These are phyloP conservation scores for Gallinago jamesoni DNA, from an alignment of 2,113 vertebrate genomes.

Conservation along the genomic window DNA sequence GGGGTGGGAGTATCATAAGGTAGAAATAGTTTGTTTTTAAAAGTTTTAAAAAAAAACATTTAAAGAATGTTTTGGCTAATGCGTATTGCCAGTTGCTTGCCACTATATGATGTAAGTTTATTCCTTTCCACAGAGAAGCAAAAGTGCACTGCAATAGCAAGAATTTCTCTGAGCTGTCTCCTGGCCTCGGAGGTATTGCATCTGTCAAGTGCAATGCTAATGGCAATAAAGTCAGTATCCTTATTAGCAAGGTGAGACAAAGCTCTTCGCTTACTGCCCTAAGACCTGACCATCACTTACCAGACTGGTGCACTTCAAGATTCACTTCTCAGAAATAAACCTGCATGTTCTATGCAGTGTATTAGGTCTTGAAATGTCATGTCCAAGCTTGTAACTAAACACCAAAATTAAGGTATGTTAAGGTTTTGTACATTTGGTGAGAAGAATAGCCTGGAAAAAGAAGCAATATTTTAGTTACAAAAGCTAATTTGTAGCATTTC, in stretches of 20 bases:
- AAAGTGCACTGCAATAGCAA: slow-evolving; percentile 88
- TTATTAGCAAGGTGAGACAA: slow-evolving; percentile 83
- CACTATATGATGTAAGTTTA: background rate
- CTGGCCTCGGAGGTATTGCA: slow-evolving; percentile 75
- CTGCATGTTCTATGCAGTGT: background rate
- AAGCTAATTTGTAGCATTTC: background rate
- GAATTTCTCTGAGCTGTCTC: slow-evolving; percentile 82
- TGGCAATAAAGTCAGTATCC: slow-evolving; percentile 90
- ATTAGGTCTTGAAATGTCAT: background rate
- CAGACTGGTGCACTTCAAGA: background rate
- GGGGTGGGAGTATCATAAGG: background rate
- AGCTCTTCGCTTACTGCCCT: rapidly evolving
- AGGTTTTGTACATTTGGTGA: background rate
- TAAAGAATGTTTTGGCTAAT: background rate
- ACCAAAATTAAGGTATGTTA: background rate
- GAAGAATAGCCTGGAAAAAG: background rate
- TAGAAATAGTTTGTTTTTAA: background rate
- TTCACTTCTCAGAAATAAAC: background rate
- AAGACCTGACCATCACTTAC: background rate
- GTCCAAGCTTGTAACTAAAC: background rate
- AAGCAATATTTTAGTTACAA: background rate
- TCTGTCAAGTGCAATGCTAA: slow-evolving; percentile 89
- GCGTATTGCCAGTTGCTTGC: background rate
- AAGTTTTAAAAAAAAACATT: too few species aligned
- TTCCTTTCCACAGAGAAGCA: slow-evolving; percentile 83